phyloP scores from a whole-genome alignment of 2,113 vertebrate genomes.

The Mellivora capensis region DNA sequence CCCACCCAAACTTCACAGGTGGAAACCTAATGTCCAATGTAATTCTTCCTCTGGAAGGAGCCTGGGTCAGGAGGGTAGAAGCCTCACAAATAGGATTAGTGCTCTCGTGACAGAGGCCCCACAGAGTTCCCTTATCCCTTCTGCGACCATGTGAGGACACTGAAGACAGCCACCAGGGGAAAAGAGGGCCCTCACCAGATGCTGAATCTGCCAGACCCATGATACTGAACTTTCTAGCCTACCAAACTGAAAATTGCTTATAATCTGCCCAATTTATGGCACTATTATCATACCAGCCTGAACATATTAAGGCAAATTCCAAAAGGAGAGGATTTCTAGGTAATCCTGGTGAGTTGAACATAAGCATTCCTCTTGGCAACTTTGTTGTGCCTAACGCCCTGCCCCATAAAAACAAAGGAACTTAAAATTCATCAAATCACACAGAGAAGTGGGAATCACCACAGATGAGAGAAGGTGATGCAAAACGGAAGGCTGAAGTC shows the following conservation, averaged over 20 bases:
- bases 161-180: background rate
- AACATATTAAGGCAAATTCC: background rate
- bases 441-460: background rate
- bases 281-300: background rate
- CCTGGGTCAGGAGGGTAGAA: too few species aligned
- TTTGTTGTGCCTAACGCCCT: background rate
- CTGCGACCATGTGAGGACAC: background rate
- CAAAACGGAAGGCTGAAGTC: background rate
- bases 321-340: background rate
- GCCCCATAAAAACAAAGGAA: background rate
- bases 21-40: background rate
- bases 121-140: background rate
- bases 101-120: background rate
- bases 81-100: background rate
- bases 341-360: background rate
- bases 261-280: background rate
- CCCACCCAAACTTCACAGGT: accelerated
- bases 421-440: background rate
- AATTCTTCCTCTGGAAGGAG: background rate
- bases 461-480: background rate
- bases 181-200: background rate
- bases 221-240: background rate
- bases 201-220: background rate
- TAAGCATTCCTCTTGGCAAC: background rate
- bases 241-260: background rate